phyloP scores from a whole-genome alignment of 1,140 invertebrate species.

The Drosophila nigrodunni region DNA sequence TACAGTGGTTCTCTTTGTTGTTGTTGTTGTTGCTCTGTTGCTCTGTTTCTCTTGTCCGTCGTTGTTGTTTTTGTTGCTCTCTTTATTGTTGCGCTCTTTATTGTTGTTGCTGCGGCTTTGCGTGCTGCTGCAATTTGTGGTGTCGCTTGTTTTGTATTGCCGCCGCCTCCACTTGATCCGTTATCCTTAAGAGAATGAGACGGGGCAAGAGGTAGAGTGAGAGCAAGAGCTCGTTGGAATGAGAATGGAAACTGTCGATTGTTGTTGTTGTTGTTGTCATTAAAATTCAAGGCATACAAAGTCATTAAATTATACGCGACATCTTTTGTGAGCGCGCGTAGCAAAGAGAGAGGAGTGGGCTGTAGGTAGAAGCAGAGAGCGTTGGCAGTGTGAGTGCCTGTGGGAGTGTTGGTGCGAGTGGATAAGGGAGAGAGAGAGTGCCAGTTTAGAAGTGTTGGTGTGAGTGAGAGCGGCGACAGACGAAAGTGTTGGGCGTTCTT shows the following conservation, averaged over 20 bases:
- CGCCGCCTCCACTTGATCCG: slow-evolving; percentile 77
- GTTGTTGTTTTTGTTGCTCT: slow-evolving; percentile 25
- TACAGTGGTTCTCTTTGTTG: slow-evolving; percentile 1
- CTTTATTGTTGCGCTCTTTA: too few relatives aligned
- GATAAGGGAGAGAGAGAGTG: not conserved
- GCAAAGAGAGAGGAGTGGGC: not conserved
- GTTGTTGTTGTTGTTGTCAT: slow-evolving; percentile 72
- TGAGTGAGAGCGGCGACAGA: not conserved
- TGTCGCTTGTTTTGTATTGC: slow-evolving; percentile 67
- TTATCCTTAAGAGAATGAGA: slow-evolving; percentile 62
- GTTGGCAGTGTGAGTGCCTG: not conserved
- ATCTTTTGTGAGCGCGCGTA: slow-evolving; percentile 64
- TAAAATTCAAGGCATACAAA: slow-evolving; percentile 83
- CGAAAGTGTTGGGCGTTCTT: slow-evolving; percentile 52
- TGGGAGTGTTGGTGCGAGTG: not conserved
- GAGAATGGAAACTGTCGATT: slow-evolving; percentile 25
- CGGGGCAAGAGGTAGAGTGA: not conserved
- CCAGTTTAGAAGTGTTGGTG: not conserved
- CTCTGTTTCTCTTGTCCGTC: not conserved
- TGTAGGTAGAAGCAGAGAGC: not conserved
- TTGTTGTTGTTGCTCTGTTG: not conserved
- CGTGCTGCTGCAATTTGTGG: slow-evolving; percentile 75
- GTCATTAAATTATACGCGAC: slow-evolving; percentile 83
- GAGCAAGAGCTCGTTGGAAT: not conserved
- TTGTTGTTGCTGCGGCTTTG: slow-evolving; percentile 40